These are phyloP conservation scores for Indicator maculatus DNA, from an alignment of 2,113 vertebrate genomes.

Conservation along the genomic window DNA sequence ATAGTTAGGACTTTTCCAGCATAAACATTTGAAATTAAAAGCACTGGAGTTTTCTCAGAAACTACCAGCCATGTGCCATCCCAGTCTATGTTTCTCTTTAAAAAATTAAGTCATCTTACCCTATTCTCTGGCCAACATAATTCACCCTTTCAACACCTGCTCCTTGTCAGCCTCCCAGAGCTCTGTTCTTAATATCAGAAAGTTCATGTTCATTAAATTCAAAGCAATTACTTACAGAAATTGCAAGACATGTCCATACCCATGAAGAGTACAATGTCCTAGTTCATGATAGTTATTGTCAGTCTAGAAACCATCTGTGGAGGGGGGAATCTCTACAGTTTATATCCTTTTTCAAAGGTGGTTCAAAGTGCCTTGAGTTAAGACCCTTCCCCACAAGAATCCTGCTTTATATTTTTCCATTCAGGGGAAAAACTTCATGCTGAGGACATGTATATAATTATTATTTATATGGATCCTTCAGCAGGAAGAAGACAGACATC, in stretches of 20 bases:
- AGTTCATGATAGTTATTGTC: neutral
- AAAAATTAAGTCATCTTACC: neutral
- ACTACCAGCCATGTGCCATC: neutral
- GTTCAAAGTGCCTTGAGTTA: neutral
- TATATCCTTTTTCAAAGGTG: neutral
- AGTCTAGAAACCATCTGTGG: neutral
- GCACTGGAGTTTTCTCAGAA: neutral
- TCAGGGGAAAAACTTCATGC: neutral
- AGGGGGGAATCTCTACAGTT: neutral
- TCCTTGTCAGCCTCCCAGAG: neutral
- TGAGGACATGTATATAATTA: neutral
- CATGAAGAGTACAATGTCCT: neutral
- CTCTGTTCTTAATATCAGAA: neutral
- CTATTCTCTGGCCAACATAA: neutral
- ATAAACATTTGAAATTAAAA: neutral
- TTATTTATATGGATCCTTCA: neutral
- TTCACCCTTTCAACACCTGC: neutral
- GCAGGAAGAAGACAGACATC: neutral
- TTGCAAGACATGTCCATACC: neutral
- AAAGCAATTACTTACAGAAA: neutral
- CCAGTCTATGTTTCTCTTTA: neutral
- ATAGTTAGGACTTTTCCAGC: neutral
- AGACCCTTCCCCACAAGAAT: neutral
- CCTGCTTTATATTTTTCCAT: neutral
- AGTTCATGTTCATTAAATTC: neutral